Base-by-base conservation (phyloP, 2,113 vertebrate species). In the Leucoraja erinaceus region DNA sequence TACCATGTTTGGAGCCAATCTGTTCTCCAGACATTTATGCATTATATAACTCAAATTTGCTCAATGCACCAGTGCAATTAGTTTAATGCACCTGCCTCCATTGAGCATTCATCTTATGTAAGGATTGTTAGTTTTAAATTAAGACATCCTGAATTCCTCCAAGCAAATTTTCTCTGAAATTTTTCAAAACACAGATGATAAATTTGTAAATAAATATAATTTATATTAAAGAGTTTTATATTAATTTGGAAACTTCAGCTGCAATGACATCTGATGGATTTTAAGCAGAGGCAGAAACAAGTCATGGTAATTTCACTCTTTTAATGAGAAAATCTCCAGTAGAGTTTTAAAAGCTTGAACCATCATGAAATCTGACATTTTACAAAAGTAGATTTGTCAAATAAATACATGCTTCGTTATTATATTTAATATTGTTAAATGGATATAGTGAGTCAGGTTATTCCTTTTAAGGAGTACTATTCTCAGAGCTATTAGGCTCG, bases 401-500 rank as follows among this genome's bases (percentile, higher is more conserved):
- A 70, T 25, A 38, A 90, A 68, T 72, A 70, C 68, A 22, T 72
- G 38, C 14, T 54, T 91, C 68, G 54, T 91, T 72, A 91, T 91
- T 91, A 74, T 66, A 72, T 91, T 91, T 91, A 72, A 72, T 91
- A 70, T 70, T 25, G 90, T 72, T 72, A 91, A 38, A 91, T 90
- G 63, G 66, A 70, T 38, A 31, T 54, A 72, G 20, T 74, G 90
- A 74, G 31, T 72, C 68, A 91, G 31, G 22, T 16, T 72, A 72
- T 72, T 86, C 66, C 66, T 70, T 90, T 70, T 70, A 90, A 70
- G 61, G 28, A 66, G 63, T 25, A 38, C 16, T 70, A 33, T 33
- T 90, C 84, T 90, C 66, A 66, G 4, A 70, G 18, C 63, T 8
- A 38, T 90, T 7, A 47, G 66, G 28, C 70, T 33, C 72, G 88